Conservation (phyloP, 2,113 vertebrate genomes). For the Poicephalus meyeri region DNA sequence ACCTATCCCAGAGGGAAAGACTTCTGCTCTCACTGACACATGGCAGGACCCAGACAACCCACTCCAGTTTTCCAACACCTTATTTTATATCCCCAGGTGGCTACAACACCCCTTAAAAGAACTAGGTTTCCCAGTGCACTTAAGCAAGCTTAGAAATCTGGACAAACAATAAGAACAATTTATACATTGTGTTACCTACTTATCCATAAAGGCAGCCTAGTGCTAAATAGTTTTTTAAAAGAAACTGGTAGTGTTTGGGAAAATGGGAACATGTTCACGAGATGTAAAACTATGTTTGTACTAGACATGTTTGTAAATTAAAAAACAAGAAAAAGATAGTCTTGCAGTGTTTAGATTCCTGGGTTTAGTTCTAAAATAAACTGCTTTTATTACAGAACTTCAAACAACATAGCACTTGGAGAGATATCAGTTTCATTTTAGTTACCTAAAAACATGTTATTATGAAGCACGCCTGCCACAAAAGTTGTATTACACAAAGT, state of each 20-base stretch:
- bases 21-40: neutral
- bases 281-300: neutral
- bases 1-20: neutral
- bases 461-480: neutral
- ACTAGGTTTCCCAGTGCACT: neutral
- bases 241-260: neutral
- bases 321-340: neutral
- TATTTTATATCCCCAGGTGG: neutral
- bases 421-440: neutral
- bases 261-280: neutral
- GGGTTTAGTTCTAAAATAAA: neutral
- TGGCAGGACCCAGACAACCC: neutral
- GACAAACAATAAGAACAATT: neutral
- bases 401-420: neutral
- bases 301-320: neutral
- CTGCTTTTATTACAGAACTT: neutral
- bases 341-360: neutral
- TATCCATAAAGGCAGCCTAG: neutral
- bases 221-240: neutral
- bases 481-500: neutral
- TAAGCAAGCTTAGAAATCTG: neutral
- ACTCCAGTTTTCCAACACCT: neutral
- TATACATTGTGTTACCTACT: neutral
- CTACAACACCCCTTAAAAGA: neutral
- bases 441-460: conserved; percentile 28